Conservation (phyloP, 2,113 vertebrate genomes). For the Osmerus eperlanus region DNA sequence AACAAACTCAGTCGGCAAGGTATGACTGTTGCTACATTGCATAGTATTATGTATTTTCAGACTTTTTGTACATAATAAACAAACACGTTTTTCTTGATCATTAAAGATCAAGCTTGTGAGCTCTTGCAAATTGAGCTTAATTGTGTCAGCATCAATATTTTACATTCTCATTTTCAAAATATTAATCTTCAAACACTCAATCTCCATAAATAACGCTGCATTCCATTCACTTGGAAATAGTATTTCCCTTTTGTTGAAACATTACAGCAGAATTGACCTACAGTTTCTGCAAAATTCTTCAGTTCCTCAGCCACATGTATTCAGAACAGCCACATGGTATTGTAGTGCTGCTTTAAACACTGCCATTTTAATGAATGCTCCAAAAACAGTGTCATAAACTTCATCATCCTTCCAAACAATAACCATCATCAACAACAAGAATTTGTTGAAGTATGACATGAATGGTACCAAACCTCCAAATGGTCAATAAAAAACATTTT, state of each 20-base stretch:
- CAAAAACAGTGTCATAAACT: slow-evolving; percentile 10
- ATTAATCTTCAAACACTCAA: not conserved
- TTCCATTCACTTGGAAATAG: slow-evolving; percentile 24
- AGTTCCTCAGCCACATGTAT: slow-evolving; percentile 18
- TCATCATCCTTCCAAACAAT: slow-evolving; percentile 28
- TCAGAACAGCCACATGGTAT: not conserved
- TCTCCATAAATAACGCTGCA: slow-evolving; percentile 3
- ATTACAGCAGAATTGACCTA: slow-evolving; percentile 27
- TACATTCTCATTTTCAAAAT: not conserved
- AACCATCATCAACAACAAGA: slow-evolving; percentile 35
- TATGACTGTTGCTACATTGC: not conserved
- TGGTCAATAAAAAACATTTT: too few species aligned
- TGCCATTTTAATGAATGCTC: not conserved
- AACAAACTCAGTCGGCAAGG: too few species aligned
- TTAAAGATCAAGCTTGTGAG: too few species aligned
- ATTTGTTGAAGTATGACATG: slow-evolving; percentile 11
- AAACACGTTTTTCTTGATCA: not conserved
- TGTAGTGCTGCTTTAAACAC: not conserved
- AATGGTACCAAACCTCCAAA: slow-evolving; percentile 37
- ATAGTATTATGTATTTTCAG: too few species aligned
- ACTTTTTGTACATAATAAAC: not conserved
- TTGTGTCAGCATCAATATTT: not conserved
- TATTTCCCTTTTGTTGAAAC: slow-evolving; percentile 24
- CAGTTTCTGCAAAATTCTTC: slow-evolving; percentile 23
- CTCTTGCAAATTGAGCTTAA: too few species aligned